Evolutionary conservation across 2,113 vertebrate species (phyloP), one percentile per base, ranked within the genome.

Genomic region (Cariama cristata): DNA sequence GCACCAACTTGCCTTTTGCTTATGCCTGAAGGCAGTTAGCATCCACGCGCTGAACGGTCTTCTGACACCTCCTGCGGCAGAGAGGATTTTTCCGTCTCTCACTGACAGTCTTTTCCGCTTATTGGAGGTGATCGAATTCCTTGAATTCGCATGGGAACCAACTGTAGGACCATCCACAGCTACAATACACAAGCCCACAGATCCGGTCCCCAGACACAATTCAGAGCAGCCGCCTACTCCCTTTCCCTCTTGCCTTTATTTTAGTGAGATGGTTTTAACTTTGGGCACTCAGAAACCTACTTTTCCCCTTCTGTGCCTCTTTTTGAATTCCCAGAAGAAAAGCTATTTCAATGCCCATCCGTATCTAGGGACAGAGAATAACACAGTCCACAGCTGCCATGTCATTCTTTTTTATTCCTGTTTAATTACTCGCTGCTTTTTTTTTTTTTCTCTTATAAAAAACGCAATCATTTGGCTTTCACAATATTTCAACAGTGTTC

Each of bases 401-500:
- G 20, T 86, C 14, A 11, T 80, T 93, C 55, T 74, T 63, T 79
- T 91, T 91, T 89, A 93, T 91, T 95, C 42, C 35, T 91, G 62
- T 97, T 96, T 77, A 90, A 87, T 96, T 90, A 79, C 42, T 88
- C 52, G 12, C 26, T 80, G 33, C 7, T 74, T 69, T 38, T 50
- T 77, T 73, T 87, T 42, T 68, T 92, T 80, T 79, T 38, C 47
- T 66, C 11, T 9, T 1, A 9, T 80, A 95, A 93, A 30, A 88
- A 64, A 86, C 88, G 62, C 49, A 93, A 56, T 96, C 38, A 81
- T 92, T 96, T 80, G 72, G 62, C 77, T 96, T 97, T 89, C 16
- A 9, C 86, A 86, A 50, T 88, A 88, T 88, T 95, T 93, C 68
- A 71, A 33, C 67, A 85, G 75, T 20, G 35, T 66, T 94, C 33